A percentile compares a stretch with the other conserved stretches of the same genome.
Conservation (phyloP, 2,113 vertebrate genomes). For the Delphinus delphis region DNA sequence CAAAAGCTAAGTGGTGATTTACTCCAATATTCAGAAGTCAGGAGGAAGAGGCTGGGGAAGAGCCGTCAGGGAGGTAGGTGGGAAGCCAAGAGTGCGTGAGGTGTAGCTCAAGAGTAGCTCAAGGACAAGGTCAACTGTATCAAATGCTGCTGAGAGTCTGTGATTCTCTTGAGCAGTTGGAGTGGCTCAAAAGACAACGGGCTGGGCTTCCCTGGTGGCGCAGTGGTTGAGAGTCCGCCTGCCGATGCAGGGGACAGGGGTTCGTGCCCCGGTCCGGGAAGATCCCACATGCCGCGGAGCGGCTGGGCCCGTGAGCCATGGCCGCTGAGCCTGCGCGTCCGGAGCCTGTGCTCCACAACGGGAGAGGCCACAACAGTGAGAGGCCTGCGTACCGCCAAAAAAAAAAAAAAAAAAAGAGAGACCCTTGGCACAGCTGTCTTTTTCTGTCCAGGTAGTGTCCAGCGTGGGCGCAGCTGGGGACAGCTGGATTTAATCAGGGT, state of each 20-base stretch:
- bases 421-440: neutral
- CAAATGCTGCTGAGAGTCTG: neutral
- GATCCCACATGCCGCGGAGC: too few species aligned
- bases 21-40: neutral
- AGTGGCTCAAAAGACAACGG: neutral
- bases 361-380: too few species aligned
- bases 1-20: neutral
- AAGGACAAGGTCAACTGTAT: neutral
- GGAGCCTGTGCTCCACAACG: too few species aligned
- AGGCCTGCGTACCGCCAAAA: accelerated
- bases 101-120: accelerated
- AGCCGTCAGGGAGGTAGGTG: accelerated
- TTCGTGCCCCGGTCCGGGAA: too few species aligned
- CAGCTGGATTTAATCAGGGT: neutral
- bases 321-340: too few species aligned
- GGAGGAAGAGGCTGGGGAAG: neutral
- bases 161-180: neutral
- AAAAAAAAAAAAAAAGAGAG: too few species aligned
- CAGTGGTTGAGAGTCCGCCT: too few species aligned
- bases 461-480: neutral
- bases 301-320: too few species aligned
- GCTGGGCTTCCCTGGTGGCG: too few species aligned
- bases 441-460: neutral
- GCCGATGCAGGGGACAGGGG: too few species aligned
- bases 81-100: neutral